Evolutionary conservation across 2,797 vertebrate species (phyloP).

Genomic region (Atherinosoma microstoma): DNA sequence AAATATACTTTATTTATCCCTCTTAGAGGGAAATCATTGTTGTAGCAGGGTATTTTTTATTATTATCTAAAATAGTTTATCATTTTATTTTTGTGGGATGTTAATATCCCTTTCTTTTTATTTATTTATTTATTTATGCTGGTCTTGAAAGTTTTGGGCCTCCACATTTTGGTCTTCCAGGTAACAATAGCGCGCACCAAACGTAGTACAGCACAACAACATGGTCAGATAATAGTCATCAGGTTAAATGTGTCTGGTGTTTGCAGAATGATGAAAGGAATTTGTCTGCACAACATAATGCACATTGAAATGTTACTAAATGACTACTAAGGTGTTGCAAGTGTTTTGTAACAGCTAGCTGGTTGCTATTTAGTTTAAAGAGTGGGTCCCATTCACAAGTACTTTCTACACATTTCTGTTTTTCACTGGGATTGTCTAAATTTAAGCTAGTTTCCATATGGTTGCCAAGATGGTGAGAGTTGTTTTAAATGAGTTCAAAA

Average conservation of each 20-base stretch:
- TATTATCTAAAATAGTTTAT: neutral
- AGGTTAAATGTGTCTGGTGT: neutral
- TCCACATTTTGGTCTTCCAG: too few species aligned
- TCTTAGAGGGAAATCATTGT: too few species aligned
- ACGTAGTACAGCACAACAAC: too few species aligned
- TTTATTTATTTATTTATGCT: neutral
- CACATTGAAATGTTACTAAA: neutral
- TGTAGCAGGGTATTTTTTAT: too few species aligned
- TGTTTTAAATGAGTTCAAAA: too few species aligned
- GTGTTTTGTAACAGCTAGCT: neutral
- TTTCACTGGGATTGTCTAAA: too few species aligned
- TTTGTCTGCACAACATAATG: slow-evolving; percentile 4
- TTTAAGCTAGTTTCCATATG: too few species aligned
- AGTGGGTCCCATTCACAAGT: neutral
- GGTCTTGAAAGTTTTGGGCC: too few species aligned
- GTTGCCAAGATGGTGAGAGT: too few species aligned
- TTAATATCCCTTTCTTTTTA: neutral
- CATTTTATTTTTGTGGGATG: neutral
- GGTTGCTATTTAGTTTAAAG: neutral
- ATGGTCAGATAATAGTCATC: too few species aligned
- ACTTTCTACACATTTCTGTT: neutral
- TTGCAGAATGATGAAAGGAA: neutral
- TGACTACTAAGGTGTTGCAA: too few species aligned
- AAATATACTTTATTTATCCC: too few species aligned
- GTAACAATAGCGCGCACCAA: neutral